These are phyloP conservation scores for Sebastes flavidus DNA, from an alignment of 2,797 vertebrate genomes.

Conservation along the genomic window DNA sequence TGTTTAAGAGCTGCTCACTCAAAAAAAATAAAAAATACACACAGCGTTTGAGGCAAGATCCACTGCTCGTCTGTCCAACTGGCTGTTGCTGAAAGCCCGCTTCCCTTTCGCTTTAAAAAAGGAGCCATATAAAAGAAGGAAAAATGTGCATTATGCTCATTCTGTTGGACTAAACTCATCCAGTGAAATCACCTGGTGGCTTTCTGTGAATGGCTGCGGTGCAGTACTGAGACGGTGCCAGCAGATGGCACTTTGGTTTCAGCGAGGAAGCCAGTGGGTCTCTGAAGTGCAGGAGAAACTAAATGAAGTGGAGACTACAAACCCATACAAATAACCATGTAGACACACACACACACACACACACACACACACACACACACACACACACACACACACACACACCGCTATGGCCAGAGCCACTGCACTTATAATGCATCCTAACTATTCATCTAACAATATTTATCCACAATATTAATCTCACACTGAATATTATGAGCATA, in stretches of 20 bases:
- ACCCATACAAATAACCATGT: slow-evolving; percentile 49
- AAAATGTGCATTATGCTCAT: slow-evolving; percentile 65
- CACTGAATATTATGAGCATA: not conserved
- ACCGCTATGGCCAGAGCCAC: not conserved
- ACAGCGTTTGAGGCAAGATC: slow-evolving; percentile 60
- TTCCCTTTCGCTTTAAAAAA: slow-evolving; percentile 53
- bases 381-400: not conserved
- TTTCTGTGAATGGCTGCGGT: slow-evolving; percentile 24
- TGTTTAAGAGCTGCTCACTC: slow-evolving; percentile 71
- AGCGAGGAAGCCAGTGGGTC: slow-evolving; percentile 42
- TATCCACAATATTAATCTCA: slow-evolving; percentile 23
- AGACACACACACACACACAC: slow-evolving; percentile 16
- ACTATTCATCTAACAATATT: slow-evolving; percentile 11
- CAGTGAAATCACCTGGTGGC: slow-evolving; percentile 61
- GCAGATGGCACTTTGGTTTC: slow-evolving; percentile 87
- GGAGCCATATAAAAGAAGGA: slow-evolving; percentile 56
- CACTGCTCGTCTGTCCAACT: slow-evolving; percentile 70
- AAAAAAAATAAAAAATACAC: not conserved
- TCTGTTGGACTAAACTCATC: slow-evolving; percentile 51
- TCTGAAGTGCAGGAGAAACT: slow-evolving; percentile 34
- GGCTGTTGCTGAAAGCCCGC: slow-evolving; percentile 73
- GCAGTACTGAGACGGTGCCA: slow-evolving; percentile 67
- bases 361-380: not conserved
- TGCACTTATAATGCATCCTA: slow-evolving; percentile 21
- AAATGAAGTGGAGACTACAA: slow-evolving; percentile 45